These are phyloP conservation scores for Drosophila hamatofila DNA, from an alignment of 2,888 invertebrate species.

Conservation along the genomic window DNA sequence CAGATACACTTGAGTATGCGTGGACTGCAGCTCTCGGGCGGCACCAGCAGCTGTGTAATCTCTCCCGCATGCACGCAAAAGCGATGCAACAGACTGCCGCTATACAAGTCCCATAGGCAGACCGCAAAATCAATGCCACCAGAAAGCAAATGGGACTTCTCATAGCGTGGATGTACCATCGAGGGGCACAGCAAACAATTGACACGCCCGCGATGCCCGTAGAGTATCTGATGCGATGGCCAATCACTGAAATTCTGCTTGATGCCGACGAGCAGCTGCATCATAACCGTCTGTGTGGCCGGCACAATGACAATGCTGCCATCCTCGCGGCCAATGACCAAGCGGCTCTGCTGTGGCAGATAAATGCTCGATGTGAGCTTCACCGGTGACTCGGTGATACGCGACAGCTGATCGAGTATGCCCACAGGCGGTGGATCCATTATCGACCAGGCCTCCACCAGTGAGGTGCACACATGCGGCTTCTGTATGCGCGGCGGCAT, in stretches of 20 bases:
- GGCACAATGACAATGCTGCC: conserved; percentile 98
- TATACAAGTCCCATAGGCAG: conserved; percentile 97
- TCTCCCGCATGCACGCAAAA: conserved; percentile 99
- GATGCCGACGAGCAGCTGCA: conserved; percentile 94
- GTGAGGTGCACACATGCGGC: conserved; percentile 92
- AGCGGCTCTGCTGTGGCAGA: conserved; percentile 95
- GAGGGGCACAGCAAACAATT: conserved; percentile 98
- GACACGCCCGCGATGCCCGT: conserved; percentile 96
- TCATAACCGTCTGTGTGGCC: conserved; percentile 97
- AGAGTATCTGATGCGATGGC: conserved; percentile 94
- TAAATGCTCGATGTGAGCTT: conserved; percentile 97
- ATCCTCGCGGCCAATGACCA: conserved; percentile 97
- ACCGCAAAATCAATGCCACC: conserved; percentile 99
- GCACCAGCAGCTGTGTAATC: conserved; percentile 96
- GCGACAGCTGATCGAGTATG: conserved; percentile 94
- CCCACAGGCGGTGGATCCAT: conserved; percentile 96
- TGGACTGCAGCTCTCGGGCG: conserved; percentile 95
- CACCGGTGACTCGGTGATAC: conserved; percentile 90
- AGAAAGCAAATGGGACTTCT: conserved; percentile 94
- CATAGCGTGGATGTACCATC: conserved; percentile 94
- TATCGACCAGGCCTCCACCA: conserved; percentile 94
- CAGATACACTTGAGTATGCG: conserved; percentile 97
- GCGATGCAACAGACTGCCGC: conserved; percentile 94
- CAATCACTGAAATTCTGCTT: conserved; percentile 92
- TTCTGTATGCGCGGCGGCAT: conserved; percentile 87